Conservation (phyloP, 1,140 invertebrate species). For the Dreissena rostriformis region DNA sequence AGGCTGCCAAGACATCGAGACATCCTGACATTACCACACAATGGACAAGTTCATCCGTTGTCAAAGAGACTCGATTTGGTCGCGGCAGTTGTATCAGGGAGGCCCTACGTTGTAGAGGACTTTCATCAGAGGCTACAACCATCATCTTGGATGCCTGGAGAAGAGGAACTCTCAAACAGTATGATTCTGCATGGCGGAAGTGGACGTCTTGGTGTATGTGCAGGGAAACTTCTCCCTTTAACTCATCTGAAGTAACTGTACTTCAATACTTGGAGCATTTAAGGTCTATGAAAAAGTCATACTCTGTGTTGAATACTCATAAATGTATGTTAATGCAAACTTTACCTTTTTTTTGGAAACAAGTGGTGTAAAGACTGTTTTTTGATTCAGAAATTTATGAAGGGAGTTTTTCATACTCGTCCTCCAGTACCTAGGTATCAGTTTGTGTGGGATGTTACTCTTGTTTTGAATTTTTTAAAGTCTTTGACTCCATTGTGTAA, state of each 20-base stretch:
- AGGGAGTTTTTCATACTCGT: no score
- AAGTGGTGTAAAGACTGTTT: no score
- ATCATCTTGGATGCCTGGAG: neutral
- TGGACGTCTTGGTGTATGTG: neutral
- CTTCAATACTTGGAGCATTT: constrained; percentile 1
- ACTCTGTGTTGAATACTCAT: no score
- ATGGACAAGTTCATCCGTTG: neutral
- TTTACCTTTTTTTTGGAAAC: no score
- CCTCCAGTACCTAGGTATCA: no score
- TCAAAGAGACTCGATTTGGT: neutral
- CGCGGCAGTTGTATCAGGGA: constrained; percentile 9
- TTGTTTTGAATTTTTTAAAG: no score
- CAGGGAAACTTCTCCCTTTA: neutral
- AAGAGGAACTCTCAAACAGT: constrained; percentile 7
- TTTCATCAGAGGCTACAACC: neutral
- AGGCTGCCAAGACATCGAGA: neutral
- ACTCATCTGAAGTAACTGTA: neutral
- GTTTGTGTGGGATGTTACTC: no score
- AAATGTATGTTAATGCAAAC: no score
- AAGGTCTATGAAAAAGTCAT: no score
- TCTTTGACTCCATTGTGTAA: no score
- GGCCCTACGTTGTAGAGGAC: neutral
- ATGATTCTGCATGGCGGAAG: neutral
- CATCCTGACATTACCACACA: neutral
- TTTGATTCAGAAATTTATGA: no score